Evolutionary conservation across 2,888 invertebrate species (phyloP).

Genomic region (Oithona nana): DNA sequence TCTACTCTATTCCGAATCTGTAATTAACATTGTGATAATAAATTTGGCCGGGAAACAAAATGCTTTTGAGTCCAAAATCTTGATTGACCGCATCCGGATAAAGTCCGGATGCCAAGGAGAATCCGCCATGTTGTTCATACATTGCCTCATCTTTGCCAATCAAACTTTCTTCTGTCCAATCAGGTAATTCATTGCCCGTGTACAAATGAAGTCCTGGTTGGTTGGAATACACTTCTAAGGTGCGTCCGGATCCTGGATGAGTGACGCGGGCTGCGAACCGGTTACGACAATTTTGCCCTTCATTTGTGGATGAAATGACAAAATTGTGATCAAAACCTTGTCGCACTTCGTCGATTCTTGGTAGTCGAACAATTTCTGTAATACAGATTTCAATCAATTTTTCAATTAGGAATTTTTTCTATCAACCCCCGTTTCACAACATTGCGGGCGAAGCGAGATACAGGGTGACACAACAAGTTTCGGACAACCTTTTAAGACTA

Average conservation of each 20-base stretch:
- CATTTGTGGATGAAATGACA: background rate
- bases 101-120: background rate
- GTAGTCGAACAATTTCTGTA: background rate
- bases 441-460: no score
- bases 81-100: background rate
- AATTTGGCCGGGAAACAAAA: background rate
- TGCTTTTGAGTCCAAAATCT: background rate
- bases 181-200: background rate
- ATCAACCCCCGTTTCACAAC: no score
- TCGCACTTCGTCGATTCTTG: background rate
- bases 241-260: background rate
- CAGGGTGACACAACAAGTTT: no score
- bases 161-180: background rate
- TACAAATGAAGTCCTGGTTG: constrained; percentile 16
- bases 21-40: background rate
- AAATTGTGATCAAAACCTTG: background rate
- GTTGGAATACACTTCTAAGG: constrained; percentile 10
- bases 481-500: no score
- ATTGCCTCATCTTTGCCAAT: background rate
- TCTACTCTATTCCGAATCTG: no score
- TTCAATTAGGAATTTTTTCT: no score
- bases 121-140: background rate
- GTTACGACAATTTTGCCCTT: background rate
- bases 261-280: background rate
- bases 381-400: no score